Conservation (phyloP, 2,797 vertebrate genomes). For the Heliangelus exortis region DNA sequence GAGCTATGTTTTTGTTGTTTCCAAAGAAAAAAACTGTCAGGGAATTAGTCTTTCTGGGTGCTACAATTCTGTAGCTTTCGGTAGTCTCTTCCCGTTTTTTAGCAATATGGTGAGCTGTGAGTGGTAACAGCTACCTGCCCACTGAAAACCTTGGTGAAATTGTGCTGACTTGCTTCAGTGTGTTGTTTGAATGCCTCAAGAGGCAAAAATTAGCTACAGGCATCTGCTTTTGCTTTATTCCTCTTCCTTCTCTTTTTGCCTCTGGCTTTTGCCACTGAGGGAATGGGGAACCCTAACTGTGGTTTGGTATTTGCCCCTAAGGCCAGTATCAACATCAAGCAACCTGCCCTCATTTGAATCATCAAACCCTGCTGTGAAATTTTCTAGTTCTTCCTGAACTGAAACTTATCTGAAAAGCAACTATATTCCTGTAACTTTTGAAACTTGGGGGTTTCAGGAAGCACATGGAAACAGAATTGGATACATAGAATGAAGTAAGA, state of each 20-base stretch:
- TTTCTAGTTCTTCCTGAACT: neutral
- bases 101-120: neutral
- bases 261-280: neutral
- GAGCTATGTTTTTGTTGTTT: neutral
- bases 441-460: neutral
- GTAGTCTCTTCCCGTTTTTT: neutral
- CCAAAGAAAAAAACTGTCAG: neutral
- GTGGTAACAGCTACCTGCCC: neutral
- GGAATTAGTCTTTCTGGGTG: neutral
- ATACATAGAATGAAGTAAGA: neutral
- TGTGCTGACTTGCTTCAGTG: neutral
- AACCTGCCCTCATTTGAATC: neutral
- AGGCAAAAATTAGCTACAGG: neutral
- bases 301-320: neutral
- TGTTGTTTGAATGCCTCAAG: neutral
- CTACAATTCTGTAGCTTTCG: neutral
- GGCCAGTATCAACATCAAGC: neutral
- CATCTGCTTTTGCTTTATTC: neutral
- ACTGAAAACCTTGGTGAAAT: neutral
- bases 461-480: neutral
- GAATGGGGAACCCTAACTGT: neutral
- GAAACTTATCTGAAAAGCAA: neutral
- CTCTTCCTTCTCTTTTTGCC: neutral
- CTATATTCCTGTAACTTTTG: neutral
- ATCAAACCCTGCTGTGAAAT: neutral